Evolutionary conservation across 2,888 invertebrate genomes (phyloP), one percentile per base, ranked within the genome.

Genomic region (Sepiola atlantica): DNA sequence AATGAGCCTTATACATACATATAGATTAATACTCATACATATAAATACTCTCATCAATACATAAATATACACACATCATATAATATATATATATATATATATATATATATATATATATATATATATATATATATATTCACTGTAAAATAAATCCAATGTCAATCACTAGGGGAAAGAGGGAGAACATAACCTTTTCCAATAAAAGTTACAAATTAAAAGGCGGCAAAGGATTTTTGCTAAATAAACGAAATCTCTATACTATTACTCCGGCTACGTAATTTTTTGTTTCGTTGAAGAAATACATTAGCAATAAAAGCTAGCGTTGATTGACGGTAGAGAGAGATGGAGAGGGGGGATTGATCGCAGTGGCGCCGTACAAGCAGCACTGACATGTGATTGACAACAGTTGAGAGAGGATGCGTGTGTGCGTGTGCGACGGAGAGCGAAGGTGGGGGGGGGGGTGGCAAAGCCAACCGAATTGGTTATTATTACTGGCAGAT

Each of bases 261-360:
- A 14, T 32, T n/a, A 16, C 77, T n/a, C 32, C n/a, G 45, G 8
- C 45, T 45, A 45, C 45, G 45, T 90, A 35, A 90, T 96, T 97
- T 96, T 96, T 96, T 97, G 97, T 96, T 95, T 95, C 95, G 96
- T 95, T 96, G 96, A 96, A 96, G 96, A 97, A 97, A 97, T 96
- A 96, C 96, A 96, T 96, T 96, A 95, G 96, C 96, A 96, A 97
- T 96, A 96, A 96, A 96, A 96, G 96, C 96, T 95, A 94, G 94
- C 95, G 95, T 95, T 96, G 96, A 97, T 96, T 96, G 97, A 97
- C 96, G 96, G 96, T 54, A 55, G 95, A 95, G 95, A 95, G 95
- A 95, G 96, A 96, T 96, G 96, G 45, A 55, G 95, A 95, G 95
- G 95, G 95, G 95, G 96, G 96, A 97, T 96, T 97, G 97, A 97